Evolutionary conservation across 2,113 vertebrate genomes (phyloP).

Genomic region (Sinocyclocheilus rhinocerous): DNA sequence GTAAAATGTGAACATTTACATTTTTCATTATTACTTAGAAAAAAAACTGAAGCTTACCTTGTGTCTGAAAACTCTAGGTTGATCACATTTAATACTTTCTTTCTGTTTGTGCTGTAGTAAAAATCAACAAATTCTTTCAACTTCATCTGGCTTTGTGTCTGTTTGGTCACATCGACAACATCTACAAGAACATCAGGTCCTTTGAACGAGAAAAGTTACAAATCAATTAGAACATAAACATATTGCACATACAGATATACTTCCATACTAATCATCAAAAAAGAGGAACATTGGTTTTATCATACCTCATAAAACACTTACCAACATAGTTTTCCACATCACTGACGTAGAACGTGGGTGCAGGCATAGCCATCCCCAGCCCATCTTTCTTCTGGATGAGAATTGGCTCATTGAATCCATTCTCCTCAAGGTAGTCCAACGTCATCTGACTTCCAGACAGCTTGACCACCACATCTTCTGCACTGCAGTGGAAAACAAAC

Average conservation of each 20-base stretch:
- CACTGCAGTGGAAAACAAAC: slow-evolving; percentile 71
- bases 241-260: background rate
- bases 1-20: background rate
- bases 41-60: slow-evolving; percentile 65
- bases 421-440: slow-evolving; percentile 89
- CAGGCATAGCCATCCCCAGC: slow-evolving; percentile 86
- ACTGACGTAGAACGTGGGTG: slow-evolving; percentile 96
- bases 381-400: slow-evolving; percentile 95
- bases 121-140: slow-evolving; percentile 98
- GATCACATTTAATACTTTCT: slow-evolving; percentile 92
- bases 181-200: slow-evolving; percentile 91
- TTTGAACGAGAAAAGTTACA: slow-evolving; percentile 56
- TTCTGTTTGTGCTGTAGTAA: slow-evolving; percentile 97
- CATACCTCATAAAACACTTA: slow-evolving; percentile 59
- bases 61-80: slow-evolving; percentile 96
- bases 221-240: background rate
- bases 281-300: background rate
- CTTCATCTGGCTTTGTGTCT: slow-evolving; percentile 96
- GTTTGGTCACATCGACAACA: slow-evolving; percentile 95
- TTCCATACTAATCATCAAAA: background rate
- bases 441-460: slow-evolving; percentile 87
- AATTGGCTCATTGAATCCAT: slow-evolving; percentile 92
- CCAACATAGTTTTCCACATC: slow-evolving; percentile 97
- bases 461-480: slow-evolving; percentile 91
- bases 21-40: background rate